Base-by-base conservation (phyloP, 2,797 vertebrate genomes). In the Setipinna tenuifilis region DNA sequence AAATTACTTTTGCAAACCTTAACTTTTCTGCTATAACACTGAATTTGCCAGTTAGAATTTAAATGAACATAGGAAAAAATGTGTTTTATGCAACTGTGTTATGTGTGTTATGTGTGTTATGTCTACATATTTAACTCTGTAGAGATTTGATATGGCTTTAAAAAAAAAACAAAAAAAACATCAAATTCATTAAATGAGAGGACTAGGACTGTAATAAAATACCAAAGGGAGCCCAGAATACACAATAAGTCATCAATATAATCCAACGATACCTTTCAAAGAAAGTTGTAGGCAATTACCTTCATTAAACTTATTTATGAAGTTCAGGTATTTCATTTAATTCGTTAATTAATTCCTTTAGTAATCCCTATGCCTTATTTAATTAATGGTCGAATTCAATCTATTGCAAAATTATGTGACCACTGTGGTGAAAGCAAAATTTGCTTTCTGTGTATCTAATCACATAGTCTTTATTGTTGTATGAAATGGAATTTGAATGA, bases 401-500 rank as follows among this genome's bases (percentile, higher is more conserved):
- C 89, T 89, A 90, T 94, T 93, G 92, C 88, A 92, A 91, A 92
- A 93, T 95, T 93, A 89, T 89, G 87, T 88, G 87, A 93, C 90
- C 92, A 94, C 90, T 92, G 90, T 93, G 91, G 88, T 90, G 91
- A 91, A 94, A 92, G 92, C 89, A 90, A 88, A 87, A 95, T 93
- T 93, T 95, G 94, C 93, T 89, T n/a, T n/a, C n/a, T n/a, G n/a
- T n/a, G n/a, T 93, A 87, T 91, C 91, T 85, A 91, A 94, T 87
- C 89, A 91, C 93, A 94, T 94, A 89, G n/a, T n/a, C 21, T 62
- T 2, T 62, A n/a, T 62, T n/a, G n/a, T n/a, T n/a, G n/a, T n/a
- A n/a, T n/a, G n/a, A n/a, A n/a, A n/a, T 62, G 19, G 59, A n/a
- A 1, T 23, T 23, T 23, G 6, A 0, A 62, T 25, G 11, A 62